Evolutionary conservation across 2,113 vertebrate species (phyloP), one percentile per base, ranked within the genome.

Genomic region (Lampris megalopsis): DNA sequence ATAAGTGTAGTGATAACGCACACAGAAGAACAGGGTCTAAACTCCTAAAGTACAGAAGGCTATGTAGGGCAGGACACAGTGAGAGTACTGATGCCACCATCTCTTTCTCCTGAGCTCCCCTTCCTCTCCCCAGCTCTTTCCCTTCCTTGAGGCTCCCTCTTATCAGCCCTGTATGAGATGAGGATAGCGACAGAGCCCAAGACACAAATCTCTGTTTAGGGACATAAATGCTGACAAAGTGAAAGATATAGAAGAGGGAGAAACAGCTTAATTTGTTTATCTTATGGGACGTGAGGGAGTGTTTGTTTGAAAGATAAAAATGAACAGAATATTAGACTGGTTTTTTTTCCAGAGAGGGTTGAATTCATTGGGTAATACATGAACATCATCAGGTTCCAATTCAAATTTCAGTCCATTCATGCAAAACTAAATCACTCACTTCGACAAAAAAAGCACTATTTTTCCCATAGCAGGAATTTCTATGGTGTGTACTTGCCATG

Each of bases 61-160:
- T 75, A 72, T 83, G 79, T 67, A 83, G 77, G 65, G 49, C 74
- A 73, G 47, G 60, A 74, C 77, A 71, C 80, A 83, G 73, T 13
- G 1, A 77, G 65, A 47, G 67, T 8, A 63, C 4, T 50, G n/a
- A 61, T 36, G 47, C 38, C 57, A 13, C 57, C 9, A 61, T 60
- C 38, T 10, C 48, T 37, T 45, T 3, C 13, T 9, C 13, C 8
- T 6, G 7, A 24, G 13, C 36, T 60, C 62, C 38, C 37, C 81
- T 63, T 41, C 61, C 9, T 47, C 47, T n/a, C 35, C 57, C 35
- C 24, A 5, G 58, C 6, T 4, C 59, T 6, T 73, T 35, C 6
- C 9, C 9, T 11, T 9, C 67, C 24, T 60, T 78, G 13, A 2
- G 4, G 3, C 52, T 63, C 37, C 42, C 5, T 11, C 53, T 40